Conservation (phyloP, 2,113 vertebrate species). For the Ploceus nigricollis region DNA sequence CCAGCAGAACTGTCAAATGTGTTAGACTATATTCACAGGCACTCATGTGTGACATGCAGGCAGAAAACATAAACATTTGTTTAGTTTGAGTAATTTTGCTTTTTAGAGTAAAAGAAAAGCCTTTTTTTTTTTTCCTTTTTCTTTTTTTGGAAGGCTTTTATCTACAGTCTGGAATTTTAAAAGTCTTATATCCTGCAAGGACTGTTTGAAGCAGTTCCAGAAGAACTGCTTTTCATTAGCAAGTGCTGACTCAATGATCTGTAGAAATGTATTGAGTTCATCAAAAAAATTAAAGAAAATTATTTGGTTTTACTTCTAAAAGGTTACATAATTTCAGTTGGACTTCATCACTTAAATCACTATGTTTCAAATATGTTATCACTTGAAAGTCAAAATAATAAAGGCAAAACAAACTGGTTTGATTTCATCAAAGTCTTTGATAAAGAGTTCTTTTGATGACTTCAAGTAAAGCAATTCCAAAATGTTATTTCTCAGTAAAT, state of each 20-base stretch:
- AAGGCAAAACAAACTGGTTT: neutral
- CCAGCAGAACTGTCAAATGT: conserved; percentile 62
- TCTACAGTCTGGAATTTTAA: conserved; percentile 46
- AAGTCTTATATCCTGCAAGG: conserved; percentile 30
- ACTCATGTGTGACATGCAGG: conserved; percentile 47
- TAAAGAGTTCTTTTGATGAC: neutral
- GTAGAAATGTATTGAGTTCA: conserved; percentile 10
- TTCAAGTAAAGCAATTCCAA: neutral
- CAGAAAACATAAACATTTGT: conserved; percentile 66
- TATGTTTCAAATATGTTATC: conserved; percentile 5
- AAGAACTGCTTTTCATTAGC: conserved; percentile 57
- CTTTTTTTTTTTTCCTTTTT: neutral
- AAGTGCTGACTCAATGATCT: conserved; percentile 51
- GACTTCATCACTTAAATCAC: neutral
- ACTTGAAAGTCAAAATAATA: neutral
- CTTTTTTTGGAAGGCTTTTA: neutral
- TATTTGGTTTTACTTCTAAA: conserved; percentile 34
- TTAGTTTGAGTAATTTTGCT: conserved; percentile 23
- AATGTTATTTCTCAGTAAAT: neutral
- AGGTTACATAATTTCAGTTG: conserved; percentile 32
- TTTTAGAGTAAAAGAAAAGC: neutral
- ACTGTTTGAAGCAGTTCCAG: conserved; percentile 59
- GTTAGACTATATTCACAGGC: conserved; percentile 65
- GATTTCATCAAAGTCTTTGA: neutral
- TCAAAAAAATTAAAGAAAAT: neutral